A percentile compares a stretch with the other conserved stretches of the same genome.
These are phyloP conservation scores for Tetrapedia diversipes DNA, from an alignment of 2,888 invertebrate genomes.

Conservation along the genomic window DNA sequence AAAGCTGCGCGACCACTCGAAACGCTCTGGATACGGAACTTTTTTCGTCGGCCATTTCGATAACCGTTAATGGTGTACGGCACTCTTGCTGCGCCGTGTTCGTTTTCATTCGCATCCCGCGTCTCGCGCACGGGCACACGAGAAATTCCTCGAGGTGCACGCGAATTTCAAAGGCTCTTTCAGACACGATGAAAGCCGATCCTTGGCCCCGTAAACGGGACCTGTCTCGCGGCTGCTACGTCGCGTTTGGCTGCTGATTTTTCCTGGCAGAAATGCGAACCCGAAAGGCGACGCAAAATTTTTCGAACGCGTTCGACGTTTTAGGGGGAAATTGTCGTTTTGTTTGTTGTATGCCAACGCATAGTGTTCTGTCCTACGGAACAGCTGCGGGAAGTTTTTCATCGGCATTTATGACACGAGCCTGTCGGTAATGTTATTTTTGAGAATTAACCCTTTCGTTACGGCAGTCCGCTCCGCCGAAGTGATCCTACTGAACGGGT, in stretches of 20 bases:
- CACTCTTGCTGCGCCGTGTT: constrained; percentile 27
- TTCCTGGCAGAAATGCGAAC: background rate
- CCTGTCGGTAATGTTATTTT: too few species aligned
- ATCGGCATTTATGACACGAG: too few species aligned
- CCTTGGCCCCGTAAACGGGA: constrained; percentile 18
- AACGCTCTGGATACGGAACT: constrained; percentile 55
- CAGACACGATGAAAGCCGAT: constrained; percentile 18
- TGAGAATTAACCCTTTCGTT: too few species aligned
- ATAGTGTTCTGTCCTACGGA: too few species aligned
- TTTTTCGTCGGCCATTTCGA: constrained; percentile 60
- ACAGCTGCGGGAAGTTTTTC: too few species aligned
- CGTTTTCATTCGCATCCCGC: constrained; percentile 38
- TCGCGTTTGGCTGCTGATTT: background rate
- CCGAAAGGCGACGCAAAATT: background rate
- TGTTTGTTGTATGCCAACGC: too few species aligned
- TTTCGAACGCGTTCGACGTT: too few species aligned
- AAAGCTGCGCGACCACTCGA: constrained; percentile 30
- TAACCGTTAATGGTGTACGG: constrained; percentile 59
- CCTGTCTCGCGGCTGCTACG: background rate
- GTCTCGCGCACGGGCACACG: background rate
- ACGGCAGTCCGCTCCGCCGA: too few species aligned
- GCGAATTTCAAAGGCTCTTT: constrained; percentile 28
- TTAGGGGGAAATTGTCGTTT: too few species aligned
- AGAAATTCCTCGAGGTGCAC: too few species aligned
- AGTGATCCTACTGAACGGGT: too few species aligned